phyloP scores from a whole-genome alignment of 2,888 invertebrate species.

The Sinotaia quadrata region DNA sequence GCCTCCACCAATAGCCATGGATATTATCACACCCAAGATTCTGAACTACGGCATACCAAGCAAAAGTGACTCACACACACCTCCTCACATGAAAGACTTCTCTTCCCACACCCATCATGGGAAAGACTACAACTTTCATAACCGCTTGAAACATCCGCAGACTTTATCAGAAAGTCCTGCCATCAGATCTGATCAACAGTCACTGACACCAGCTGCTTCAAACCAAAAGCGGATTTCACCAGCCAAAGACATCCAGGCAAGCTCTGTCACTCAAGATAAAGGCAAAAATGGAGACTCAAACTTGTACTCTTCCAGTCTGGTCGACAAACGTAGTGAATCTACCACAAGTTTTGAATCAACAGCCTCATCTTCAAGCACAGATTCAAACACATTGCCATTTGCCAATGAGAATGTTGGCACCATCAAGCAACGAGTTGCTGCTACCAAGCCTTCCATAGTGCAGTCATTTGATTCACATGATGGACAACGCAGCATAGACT shows the following conservation, averaged over 20 bases:
- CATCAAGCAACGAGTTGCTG: conserved; percentile 84
- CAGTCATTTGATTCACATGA: conserved; percentile 47
- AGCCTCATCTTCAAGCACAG: conserved; percentile 83
- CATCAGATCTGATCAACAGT: conserved; percentile 10
- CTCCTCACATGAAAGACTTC: conserved; percentile 10
- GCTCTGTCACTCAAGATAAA: conserved; percentile 4
- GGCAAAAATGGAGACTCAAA: neutral
- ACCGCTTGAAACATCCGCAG: conserved; percentile 15
- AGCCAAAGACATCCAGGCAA: conserved; percentile 17
- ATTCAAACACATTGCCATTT: conserved; percentile 90
- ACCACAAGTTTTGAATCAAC: conserved; percentile 54
- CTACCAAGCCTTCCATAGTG: conserved; percentile 63
- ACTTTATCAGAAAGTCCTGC: neutral
- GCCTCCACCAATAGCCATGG: conserved; percentile 67
- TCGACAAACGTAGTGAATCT: conserved; percentile 40
- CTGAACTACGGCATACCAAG: conserved; percentile 65
- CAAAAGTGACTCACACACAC: conserved; percentile 45
- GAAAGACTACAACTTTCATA: conserved; percentile 25
- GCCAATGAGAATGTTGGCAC: conserved; percentile 99
- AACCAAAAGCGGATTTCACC: conserved; percentile 9
- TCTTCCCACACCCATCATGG: conserved; percentile 3
- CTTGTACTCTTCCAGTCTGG: conserved; percentile 7
- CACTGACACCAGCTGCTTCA: neutral
- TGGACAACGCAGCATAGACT: conserved; percentile 36
- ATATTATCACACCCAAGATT: conserved; percentile 66